Percentiles rank a stretch among this genome's conserved stretches.
Conservation (phyloP, 2,888 invertebrate genomes). For the Archaeoteleia sp. region DNA sequence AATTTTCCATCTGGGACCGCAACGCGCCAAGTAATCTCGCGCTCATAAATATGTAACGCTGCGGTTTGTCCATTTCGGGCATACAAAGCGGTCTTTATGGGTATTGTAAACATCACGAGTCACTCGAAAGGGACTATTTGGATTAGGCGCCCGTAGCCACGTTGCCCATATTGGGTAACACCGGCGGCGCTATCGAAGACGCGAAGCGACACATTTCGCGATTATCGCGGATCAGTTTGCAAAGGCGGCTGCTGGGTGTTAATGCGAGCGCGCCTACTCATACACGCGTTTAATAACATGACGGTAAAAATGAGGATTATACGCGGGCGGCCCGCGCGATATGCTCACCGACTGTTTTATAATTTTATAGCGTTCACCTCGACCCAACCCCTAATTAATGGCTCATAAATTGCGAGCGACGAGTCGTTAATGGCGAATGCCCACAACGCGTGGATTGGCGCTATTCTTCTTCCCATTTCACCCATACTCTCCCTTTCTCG, state of each 20-base stretch:
- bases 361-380: slow-evolving; percentile 50
- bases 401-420: slow-evolving; percentile 70
- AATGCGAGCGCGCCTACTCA: background rate
- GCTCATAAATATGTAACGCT: slow-evolving; percentile 48
- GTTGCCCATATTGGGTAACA: slow-evolving; percentile 37
- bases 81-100: slow-evolving; percentile 47
- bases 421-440: slow-evolving; percentile 58
- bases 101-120: slow-evolving; percentile 35
- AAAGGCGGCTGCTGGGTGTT: slow-evolving; percentile 15
- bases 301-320: slow-evolving; percentile 11
- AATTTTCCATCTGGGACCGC: slow-evolving; percentile 36
- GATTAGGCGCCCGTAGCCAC: slow-evolving; percentile 37
- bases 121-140: slow-evolving; percentile 49
- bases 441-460: slow-evolving; percentile 43
- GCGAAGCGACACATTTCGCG: slow-evolving; percentile 39
- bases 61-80: slow-evolving; percentile 46
- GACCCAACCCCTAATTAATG: slow-evolving; percentile 68
- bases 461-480: slow-evolving; percentile 44
- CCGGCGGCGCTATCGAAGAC: slow-evolving; percentile 33
- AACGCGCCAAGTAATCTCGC: slow-evolving; percentile 41
- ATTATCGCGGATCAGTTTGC: slow-evolving; percentile 35
- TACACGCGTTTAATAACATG: no score
- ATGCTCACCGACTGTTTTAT: slow-evolving; percentile 60
- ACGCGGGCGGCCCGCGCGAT: slow-evolving; percentile 3
- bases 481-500: slow-evolving; percentile 17